Base-by-base conservation (phyloP, 2,797 vertebrate genomes). In the Labeo calbasu region DNA sequence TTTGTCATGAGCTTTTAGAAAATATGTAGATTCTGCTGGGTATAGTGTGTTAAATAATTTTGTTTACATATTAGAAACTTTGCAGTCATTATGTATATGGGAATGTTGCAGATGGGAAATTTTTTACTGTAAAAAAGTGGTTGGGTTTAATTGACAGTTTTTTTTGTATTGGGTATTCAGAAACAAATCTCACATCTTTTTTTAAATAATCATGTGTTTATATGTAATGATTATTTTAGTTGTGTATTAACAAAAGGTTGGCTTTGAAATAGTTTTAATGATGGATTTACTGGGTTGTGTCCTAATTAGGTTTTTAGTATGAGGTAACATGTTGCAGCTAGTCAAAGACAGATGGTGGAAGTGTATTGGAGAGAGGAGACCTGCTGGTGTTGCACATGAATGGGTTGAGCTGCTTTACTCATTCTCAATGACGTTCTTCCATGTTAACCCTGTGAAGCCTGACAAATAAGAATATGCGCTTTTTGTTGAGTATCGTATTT, bases 261-360 rank as follows among this genome's bases (percentile, higher is more conserved):
- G 14, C 14, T 63, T 25, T 12, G 32, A 53, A 76, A 69, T 12
- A 57, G 13, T 65, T 84, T 40, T 50, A 72, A n/a, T 51, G 69
- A 70, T 50, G 13, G 23, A 84, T 70, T 84, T 57, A n/a, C 23
- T 17, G 48, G 40, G 65, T 10, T 78, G 55, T 69, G 14, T 57
- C 53, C 40, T 17, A 75, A 61, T 63, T 21, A 32, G 63, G 69
- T 40, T 83, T 73, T 40, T 63, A 53, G 76, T 77, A 72, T 84
- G 85, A 82, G 65, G 48, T 80, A 69, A 53, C 76, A 53, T 80
- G 61, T 83, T 87, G 57, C 57, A 86, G 59, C 66, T 77, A 73
- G 73, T 43, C 28, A 68, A 75, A 78, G 85, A 88, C 89, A 90
- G 89, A 90, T 90, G 89, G 89, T 73, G 71, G 19, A 78, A 48